A percentile compares a stretch with the other conserved stretches of the same genome.
Evolutionary conservation across 23 tunicate genomes (phyloP).

Genomic region (Ciona savignyi): DNA sequence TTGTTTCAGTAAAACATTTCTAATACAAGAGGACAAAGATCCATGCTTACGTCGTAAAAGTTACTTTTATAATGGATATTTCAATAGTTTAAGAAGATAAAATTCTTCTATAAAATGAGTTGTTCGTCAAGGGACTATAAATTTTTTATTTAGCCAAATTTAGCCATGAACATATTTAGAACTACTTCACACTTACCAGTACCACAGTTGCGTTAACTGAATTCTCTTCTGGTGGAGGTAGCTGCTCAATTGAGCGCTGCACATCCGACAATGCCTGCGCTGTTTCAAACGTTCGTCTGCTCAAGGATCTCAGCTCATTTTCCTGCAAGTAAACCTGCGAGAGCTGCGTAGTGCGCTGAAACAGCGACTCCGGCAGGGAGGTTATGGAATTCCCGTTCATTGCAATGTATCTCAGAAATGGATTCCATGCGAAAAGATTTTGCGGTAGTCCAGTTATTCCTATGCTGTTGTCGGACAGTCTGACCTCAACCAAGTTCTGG

Average conservation of each 20-base stretch:
- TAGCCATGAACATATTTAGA: too few species aligned
- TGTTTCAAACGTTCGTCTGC: constrained; percentile 10
- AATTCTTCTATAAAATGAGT: too few species aligned
- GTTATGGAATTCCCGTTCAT: constrained; percentile 48
- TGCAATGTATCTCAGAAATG: constrained; percentile 28
- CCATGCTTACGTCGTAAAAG: too few species aligned
- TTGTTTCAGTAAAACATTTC: too few species aligned
- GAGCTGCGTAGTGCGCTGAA: constrained; percentile 9
- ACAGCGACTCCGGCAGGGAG: constrained; percentile 20
- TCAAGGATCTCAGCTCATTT: constrained; percentile 15
- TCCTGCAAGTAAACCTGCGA: constrained; percentile 32
- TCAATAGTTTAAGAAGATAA: too few species aligned
- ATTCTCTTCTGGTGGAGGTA: not conserved
- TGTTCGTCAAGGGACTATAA: too few species aligned
- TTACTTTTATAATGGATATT: too few species aligned
- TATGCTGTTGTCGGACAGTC: constrained; percentile 54
- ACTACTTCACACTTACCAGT: not conserved
- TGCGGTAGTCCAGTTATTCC: constrained; percentile 30
- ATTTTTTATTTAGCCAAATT: too few species aligned
- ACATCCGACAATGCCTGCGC: constrained; percentile 5
- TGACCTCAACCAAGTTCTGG: constrained; percentile 25
- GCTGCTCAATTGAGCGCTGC: not conserved
- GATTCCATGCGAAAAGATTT: constrained; percentile 28
- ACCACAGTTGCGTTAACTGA: not conserved
- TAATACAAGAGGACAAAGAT: too few species aligned